A percentile compares a stretch with the other conserved stretches of the same genome.
Evolutionary conservation across 2,888 invertebrate genomes (phyloP).

Genomic region (Ochropleura plecta): DNA sequence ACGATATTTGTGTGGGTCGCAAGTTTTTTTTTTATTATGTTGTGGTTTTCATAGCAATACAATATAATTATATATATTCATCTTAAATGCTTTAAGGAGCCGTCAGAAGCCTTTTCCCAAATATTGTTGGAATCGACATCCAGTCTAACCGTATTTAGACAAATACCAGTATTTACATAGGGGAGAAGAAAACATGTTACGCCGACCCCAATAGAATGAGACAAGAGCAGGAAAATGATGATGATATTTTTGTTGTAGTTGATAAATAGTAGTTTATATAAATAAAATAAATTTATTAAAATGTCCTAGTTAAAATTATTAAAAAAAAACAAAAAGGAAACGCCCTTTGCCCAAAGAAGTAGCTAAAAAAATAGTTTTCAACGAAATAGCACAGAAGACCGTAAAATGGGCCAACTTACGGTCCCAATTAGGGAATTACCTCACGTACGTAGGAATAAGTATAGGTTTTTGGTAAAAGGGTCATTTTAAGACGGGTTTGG

Average conservation of each 20-base stretch:
- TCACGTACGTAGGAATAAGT: constrained; percentile 40
- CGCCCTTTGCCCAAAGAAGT: not conserved
- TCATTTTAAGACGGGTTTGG: constrained; percentile 39
- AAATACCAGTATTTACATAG: too few species aligned
- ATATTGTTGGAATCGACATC: too few species aligned
- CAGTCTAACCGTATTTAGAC: too few species aligned
- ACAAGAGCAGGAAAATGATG: too few species aligned
- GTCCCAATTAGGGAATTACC: constrained; percentile 47
- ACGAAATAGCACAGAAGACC: not conserved
- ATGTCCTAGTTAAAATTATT: too few species aligned
- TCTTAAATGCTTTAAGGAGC: not conserved
- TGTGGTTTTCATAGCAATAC: not conserved
- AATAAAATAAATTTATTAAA: too few species aligned
- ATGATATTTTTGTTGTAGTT: too few species aligned
- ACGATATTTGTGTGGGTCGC: not conserved
- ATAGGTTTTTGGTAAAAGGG: constrained; percentile 46
- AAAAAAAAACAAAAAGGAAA: not conserved
- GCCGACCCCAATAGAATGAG: too few species aligned
- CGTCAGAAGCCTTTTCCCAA: too few species aligned
- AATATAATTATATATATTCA: not conserved
- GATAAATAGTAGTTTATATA: too few species aligned
- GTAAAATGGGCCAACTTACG: constrained; percentile 24
- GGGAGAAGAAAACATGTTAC: too few species aligned
- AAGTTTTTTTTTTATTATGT: not conserved
- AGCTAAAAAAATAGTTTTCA: constrained; percentile 7